Percentiles rank a stretch among this genome's conserved stretches.
These are phyloP conservation scores for Toxotes lorentzi DNA, from an alignment of 2,797 vertebrate species.

Conservation along the genomic window DNA sequence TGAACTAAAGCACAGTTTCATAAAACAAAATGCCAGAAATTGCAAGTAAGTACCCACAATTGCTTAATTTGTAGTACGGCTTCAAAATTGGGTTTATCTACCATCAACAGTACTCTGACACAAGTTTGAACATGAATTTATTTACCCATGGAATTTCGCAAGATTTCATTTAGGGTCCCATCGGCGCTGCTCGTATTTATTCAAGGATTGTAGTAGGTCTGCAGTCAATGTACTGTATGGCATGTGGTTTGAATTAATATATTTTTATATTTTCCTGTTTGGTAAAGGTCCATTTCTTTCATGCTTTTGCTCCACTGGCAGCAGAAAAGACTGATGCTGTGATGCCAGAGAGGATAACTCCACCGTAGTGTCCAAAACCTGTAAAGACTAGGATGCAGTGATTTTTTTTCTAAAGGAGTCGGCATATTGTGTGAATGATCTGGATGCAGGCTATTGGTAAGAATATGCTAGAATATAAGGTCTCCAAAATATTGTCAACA, in stretches of 20 bases:
- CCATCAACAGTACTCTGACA: not conserved
- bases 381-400: not conserved
- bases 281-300: constrained; percentile 34
- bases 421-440: constrained; percentile 1
- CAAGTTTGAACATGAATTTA: not conserved
- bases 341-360: constrained; percentile 5
- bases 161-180: not conserved
- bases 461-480: not conserved
- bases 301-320: constrained; percentile 43
- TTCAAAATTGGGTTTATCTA: not conserved
- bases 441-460: not conserved
- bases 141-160: constrained; percentile 25
- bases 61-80: constrained; percentile 7
- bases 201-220: constrained; percentile 16
- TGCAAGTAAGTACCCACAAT: not conserved
- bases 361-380: constrained; percentile 12
- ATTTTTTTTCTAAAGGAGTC: not conserved
- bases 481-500: not conserved
- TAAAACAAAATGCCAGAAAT: constrained; percentile 6
- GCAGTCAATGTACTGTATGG: constrained; percentile 30
- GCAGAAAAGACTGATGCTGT: not conserved
- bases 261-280: constrained; percentile 53
- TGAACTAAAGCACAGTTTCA: not conserved
- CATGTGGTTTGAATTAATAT: constrained; percentile 52
- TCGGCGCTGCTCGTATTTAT: constrained; percentile 23